phyloP scores from a whole-genome alignment of 2,888 invertebrate genomes.

The Scaptomyza caliginosa region DNA sequence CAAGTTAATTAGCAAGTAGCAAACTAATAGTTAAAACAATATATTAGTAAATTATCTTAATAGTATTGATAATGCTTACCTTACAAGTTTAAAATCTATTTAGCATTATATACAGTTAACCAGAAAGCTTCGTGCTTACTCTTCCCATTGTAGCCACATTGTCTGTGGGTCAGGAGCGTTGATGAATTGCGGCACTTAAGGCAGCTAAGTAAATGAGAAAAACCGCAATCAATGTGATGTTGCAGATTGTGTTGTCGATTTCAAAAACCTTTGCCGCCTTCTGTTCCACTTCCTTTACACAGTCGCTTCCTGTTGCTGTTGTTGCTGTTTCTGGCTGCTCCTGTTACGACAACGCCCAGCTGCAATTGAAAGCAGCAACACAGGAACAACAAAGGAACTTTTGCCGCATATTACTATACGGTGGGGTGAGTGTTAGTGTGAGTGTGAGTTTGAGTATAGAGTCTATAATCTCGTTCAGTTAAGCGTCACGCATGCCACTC shows the following conservation, averaged over 20 bases:
- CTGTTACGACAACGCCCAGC: conserved; percentile 68
- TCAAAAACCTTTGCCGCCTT: conserved; percentile 26
- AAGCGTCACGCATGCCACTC: conserved; percentile 77
- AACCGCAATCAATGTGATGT: conserved; percentile 39
- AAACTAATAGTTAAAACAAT: too few relatives aligned
- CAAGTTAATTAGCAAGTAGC: neutral
- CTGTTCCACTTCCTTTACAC: neutral
- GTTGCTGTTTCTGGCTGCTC: conserved; percentile 27
- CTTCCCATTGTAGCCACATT: too few relatives aligned
- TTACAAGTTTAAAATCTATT: too few relatives aligned
- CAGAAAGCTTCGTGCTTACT: too few relatives aligned
- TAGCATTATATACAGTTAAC: too few relatives aligned
- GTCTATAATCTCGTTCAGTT: conserved; percentile 75
- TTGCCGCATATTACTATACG: conserved; percentile 46
- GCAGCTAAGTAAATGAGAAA: conserved; percentile 49
- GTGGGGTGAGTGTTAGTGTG: neutral
- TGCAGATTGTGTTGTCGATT: conserved; percentile 16
- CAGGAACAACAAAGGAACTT: conserved; percentile 35
- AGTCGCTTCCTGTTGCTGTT: conserved; percentile 28
- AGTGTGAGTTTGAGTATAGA: conserved; percentile 19
- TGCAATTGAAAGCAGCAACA: conserved; percentile 45
- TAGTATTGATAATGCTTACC: too few relatives aligned
- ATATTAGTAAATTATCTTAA: too few relatives aligned
- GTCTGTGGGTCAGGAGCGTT: conserved; percentile 24
- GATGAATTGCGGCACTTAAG: conserved; percentile 38